These are phyloP conservation scores for Melanchra persicariae DNA, from an alignment of 2,888 invertebrate genomes.

Conservation along the genomic window DNA sequence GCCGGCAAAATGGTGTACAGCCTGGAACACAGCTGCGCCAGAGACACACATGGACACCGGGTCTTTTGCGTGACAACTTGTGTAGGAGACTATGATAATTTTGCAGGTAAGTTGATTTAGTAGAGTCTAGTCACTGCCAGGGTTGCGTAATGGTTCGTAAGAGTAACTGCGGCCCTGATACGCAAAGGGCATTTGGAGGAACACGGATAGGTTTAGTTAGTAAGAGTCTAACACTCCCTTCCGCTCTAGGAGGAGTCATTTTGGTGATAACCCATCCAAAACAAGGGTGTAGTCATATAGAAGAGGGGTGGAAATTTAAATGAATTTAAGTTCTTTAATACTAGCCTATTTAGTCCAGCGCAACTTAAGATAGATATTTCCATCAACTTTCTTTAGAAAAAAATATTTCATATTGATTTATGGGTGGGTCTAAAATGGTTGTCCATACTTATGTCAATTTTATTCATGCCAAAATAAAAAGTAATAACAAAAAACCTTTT, in stretches of 20 bases:
- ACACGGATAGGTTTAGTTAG: too few species aligned
- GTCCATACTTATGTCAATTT: background rate
- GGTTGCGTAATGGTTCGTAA: too few species aligned
- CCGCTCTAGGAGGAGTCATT: too few species aligned
- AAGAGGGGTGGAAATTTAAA: too few species aligned
- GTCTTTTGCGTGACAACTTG: slow-evolving; percentile 3
- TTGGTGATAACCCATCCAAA: too few species aligned
- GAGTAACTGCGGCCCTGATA: too few species aligned
- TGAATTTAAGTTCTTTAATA: too few species aligned
- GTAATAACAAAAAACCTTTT: background rate
- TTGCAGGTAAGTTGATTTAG: slow-evolving; percentile 6
- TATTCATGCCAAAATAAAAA: background rate
- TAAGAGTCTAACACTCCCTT: too few species aligned
- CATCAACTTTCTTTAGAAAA: background rate
- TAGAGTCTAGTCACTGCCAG: background rate
- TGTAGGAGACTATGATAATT: background rate
- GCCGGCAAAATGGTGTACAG: slow-evolving; percentile 41
- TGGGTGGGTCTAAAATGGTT: background rate
- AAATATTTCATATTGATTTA: background rate
- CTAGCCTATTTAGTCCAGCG: background rate
- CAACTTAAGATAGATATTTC: too few species aligned
- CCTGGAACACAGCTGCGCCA: slow-evolving; percentile 19
- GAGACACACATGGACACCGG: background rate
- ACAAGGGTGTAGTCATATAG: too few species aligned
- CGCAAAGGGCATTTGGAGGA: too few species aligned